Percentiles rank a stretch among this genome's conserved stretches.
Evolutionary conservation across 1,140 invertebrate species (phyloP).

Genomic region (Zaprionus africanus): DNA sequence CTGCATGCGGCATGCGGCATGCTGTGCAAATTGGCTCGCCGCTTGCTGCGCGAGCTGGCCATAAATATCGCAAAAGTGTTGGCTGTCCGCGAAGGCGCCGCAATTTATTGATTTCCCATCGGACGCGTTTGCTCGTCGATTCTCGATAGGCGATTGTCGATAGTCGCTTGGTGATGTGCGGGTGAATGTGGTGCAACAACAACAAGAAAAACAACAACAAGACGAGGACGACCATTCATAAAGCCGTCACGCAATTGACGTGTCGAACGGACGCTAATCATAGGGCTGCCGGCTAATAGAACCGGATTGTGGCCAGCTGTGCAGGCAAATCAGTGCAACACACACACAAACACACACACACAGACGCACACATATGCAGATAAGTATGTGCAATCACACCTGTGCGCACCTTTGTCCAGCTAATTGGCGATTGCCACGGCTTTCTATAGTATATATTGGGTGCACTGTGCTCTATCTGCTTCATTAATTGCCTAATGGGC

Average conservation of each 20-base stretch:
- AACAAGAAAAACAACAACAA: background rate
- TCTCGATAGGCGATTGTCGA: background rate
- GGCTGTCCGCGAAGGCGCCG: conserved; percentile 55
- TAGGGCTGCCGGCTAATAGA: conserved; percentile 65
- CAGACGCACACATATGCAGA: background rate
- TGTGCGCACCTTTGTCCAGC: conserved; percentile 28
- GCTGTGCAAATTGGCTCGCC: conserved; percentile 74
- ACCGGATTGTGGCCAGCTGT: conserved; percentile 30
- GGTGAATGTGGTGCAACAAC: conserved; percentile 7
- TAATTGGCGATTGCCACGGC: conserved; percentile 21
- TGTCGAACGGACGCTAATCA: conserved; percentile 64
- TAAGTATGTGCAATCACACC: conserved; percentile 33
- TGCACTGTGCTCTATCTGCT: conserved; percentile 36
- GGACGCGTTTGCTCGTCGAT: conserved; percentile 12
- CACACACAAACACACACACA: background rate
- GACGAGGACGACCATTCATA: conserved; percentile 24
- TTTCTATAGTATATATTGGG: conserved; percentile 1
- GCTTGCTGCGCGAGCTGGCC: conserved; percentile 11
- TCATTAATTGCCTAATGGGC: conserved; percentile 79
- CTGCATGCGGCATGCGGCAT: conserved; percentile 58
- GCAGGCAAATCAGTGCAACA: conserved; percentile 8
- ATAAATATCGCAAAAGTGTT: conserved; percentile 28
- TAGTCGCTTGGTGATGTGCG: background rate
- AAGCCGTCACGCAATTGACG: conserved; percentile 53
- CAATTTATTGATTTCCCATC: conserved; percentile 55